phyloP scores from a whole-genome alignment of 1,140 invertebrate genomes.

The Episyrphus balteatus region DNA sequence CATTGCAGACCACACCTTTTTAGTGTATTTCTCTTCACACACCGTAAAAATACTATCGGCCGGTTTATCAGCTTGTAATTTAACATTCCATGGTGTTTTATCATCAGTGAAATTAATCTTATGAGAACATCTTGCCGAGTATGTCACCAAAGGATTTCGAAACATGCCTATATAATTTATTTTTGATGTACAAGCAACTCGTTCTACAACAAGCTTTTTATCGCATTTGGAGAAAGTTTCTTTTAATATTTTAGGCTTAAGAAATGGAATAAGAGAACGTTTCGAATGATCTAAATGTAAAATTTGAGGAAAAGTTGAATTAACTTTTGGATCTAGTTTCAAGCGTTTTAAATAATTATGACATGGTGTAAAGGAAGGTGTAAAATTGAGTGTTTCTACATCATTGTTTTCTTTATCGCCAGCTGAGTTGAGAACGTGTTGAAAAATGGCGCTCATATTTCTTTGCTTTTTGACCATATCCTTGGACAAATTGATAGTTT shows the following conservation, averaged over 20 bases:
- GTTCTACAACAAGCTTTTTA: constrained; percentile 7
- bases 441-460: constrained; percentile 17
- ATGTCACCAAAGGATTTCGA: background rate
- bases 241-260: constrained; percentile 9
- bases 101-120: too few relatives aligned
- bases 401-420: background rate
- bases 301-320: constrained; percentile 16
- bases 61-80: too few relatives aligned
- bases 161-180: constrained; percentile 16
- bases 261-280: constrained; percentile 17
- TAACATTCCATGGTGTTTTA: too few relatives aligned
- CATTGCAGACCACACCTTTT: too few relatives aligned
- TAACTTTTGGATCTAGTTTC: constrained; percentile 9
- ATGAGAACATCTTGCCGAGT: background rate
- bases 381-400: constrained; percentile 16
- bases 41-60: too few relatives aligned
- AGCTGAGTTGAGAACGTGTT: constrained; percentile 7
- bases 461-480: constrained; percentile 15
- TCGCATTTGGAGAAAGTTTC: constrained; percentile 8
- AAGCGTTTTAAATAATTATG: constrained; percentile 27
- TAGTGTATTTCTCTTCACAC: too few relatives aligned
- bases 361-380: constrained; percentile 22
- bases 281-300: constrained; percentile 22
- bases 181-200: constrained; percentile 12
- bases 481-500: constrained; percentile 6